Conservation (phyloP, 2,797 vertebrate species). For the Rousettus madagascariensis region DNA sequence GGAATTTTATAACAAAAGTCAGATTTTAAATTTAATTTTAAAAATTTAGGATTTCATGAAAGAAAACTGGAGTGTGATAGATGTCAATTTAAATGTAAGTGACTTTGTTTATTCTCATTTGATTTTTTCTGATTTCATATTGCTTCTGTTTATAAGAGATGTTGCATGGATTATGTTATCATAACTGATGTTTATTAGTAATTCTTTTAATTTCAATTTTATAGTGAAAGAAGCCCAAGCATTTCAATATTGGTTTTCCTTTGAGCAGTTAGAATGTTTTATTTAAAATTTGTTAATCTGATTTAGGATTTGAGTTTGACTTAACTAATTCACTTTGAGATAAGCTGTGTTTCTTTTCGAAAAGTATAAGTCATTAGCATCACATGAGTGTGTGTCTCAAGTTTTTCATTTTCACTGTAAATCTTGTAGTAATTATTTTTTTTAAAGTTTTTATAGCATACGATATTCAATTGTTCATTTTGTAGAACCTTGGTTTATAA, state of each 20-base stretch:
- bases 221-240: neutral
- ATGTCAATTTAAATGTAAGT: neutral
- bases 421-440: neutral
- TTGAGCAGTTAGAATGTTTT: constrained; percentile 29
- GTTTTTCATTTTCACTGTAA: neutral
- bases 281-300: neutral
- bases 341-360: neutral
- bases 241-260: neutral
- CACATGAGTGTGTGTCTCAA: neutral
- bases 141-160: neutral
- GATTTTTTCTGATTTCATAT: neutral
- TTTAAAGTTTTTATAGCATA: neutral
- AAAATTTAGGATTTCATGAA: neutral
- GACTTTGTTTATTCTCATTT: neutral
- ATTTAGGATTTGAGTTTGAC: constrained; percentile 20
- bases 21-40: constrained; percentile 27
- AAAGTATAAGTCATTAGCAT: neutral
- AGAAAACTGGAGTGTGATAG: neutral
- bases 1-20: neutral
- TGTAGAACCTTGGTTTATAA: neutral
- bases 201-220: constrained; percentile 9
- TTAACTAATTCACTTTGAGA: constrained; percentile 17
- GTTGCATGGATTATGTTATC: neutral
- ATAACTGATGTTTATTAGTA: neutral
- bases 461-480: neutral